Evolutionary conservation across 2,113 vertebrate genomes (phyloP), one percentile per base, ranked within the genome.

Genomic region (Nothobranchius furzeri): DNA sequence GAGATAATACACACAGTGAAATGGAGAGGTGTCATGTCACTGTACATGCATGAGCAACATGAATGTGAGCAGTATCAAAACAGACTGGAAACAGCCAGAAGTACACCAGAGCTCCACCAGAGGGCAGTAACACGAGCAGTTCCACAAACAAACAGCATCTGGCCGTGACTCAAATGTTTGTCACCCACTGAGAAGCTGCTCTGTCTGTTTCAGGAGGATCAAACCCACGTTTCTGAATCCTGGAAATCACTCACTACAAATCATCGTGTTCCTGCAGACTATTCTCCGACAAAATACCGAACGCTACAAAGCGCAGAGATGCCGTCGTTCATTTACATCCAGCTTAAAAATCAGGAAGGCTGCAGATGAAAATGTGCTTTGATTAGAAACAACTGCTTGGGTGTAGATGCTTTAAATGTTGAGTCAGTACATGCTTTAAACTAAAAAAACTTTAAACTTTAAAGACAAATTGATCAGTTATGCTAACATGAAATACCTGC

Each of bases 161-260:
- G 88, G 84, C 73, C 0, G 69, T 86, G 87, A 88, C 88, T 90
- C 81, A 86, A 87, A 86, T 84, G 79, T 88, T 88, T 85, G 83
- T 87, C 83, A 85, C 74, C 85, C 84, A 85, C 62, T 75, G 77
- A 76, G 80, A 76, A 80, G 83, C 83, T 75, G 86, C 80, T 81
- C 84, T 71, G 68, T 87, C 86, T 88, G 87, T 86, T 67, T 73
- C 72, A 61, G 54, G 76, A 14, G 82, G 72, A 85, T 86, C 85
- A 86, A 74, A 55, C 30, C 78, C 57, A 64, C 4, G 47, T 65
- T 70, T 74, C 82, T 81, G 78, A 68, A 57, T 52, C 70, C 78
- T 87, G 75, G 14, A 54, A 46, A 58, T 42, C 73, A 37, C 70
- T 72, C 62, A 60, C 81, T 57, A 61, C 64, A 68, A 75, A 79